Conservation (phyloP, 2,113 vertebrate genomes). For the Rhabdornis inornatus region DNA sequence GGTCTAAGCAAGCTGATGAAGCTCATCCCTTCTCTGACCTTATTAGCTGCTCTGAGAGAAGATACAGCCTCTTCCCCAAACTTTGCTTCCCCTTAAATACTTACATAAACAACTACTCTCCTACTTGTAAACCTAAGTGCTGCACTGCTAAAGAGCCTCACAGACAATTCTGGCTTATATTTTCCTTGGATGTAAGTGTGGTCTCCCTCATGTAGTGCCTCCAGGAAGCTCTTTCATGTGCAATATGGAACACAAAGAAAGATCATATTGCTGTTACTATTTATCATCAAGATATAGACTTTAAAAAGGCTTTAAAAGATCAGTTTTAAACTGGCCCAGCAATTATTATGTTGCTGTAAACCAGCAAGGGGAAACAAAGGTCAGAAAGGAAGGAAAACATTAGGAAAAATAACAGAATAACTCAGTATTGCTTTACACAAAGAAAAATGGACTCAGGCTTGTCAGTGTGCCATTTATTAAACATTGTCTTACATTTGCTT, state of each 20-base stretch:
- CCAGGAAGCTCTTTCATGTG: constrained; percentile 15
- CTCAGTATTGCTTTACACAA: neutral
- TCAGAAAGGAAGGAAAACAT: constrained; percentile 27
- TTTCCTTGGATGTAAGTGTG: neutral
- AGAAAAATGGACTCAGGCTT: neutral
- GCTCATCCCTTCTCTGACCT: neutral
- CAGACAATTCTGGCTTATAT: neutral
- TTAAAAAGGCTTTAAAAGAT: neutral
- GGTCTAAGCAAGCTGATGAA: neutral
- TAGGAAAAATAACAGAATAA: constrained; percentile 22
- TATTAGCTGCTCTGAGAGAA: neutral
- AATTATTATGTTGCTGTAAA: neutral
- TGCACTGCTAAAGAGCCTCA: neutral
- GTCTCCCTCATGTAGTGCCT: neutral
- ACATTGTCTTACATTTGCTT: constrained; percentile 28
- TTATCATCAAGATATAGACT: neutral
- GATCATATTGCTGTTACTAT: neutral
- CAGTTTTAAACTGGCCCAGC: neutral
- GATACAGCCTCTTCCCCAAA: neutral
- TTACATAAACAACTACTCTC: neutral
- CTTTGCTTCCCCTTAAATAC: neutral
- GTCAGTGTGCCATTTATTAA: constrained; percentile 40
- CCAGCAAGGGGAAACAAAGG: neutral
- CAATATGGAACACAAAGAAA: neutral
- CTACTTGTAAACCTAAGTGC: neutral